Conservation (phyloP, 2,888 invertebrate genomes). For the Dione juno region DNA sequence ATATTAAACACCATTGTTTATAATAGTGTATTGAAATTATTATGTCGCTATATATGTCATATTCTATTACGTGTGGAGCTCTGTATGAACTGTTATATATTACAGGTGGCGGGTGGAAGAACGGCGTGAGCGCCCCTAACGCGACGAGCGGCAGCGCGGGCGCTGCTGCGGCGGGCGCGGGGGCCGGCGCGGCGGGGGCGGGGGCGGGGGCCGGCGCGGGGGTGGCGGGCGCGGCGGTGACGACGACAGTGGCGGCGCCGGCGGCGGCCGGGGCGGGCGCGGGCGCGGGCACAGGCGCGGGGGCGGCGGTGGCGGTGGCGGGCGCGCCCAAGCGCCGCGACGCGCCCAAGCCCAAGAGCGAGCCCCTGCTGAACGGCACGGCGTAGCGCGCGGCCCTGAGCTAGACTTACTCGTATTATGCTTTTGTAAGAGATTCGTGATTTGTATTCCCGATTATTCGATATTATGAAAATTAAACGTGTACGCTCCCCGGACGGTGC, state of each 20-base stretch:
- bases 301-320: conserved; percentile 47
- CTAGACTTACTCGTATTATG: conserved; percentile 79
- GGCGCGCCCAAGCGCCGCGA: conserved; percentile 59
- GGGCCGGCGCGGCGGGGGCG: conserved; percentile 43
- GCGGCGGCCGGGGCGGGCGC: conserved; percentile 53
- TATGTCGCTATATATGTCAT: background rate
- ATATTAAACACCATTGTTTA: too few species aligned
- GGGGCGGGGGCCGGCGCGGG: conserved; percentile 43
- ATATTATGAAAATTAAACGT: conserved; percentile 74
- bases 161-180: conserved; percentile 49
- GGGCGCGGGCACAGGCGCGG: conserved; percentile 43
- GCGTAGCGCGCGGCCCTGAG: conserved; percentile 63
- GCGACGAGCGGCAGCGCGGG: conserved; percentile 54
- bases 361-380: conserved; percentile 87
- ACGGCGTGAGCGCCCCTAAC: conserved; percentile 56
- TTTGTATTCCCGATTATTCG: conserved; percentile 82
- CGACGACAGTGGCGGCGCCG: conserved; percentile 60
- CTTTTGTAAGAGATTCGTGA: conserved; percentile 82
- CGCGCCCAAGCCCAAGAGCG: conserved; percentile 82
- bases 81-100: too few species aligned
- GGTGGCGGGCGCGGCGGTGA: conserved; percentile 44
- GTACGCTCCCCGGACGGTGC: conserved; percentile 66
- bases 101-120: conserved; percentile 78
- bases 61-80: too few species aligned
- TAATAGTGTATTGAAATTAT: background rate